These are phyloP conservation scores for Mormyrus lacerda DNA, from an alignment of 2,113 vertebrate species.

Conservation along the genomic window DNA sequence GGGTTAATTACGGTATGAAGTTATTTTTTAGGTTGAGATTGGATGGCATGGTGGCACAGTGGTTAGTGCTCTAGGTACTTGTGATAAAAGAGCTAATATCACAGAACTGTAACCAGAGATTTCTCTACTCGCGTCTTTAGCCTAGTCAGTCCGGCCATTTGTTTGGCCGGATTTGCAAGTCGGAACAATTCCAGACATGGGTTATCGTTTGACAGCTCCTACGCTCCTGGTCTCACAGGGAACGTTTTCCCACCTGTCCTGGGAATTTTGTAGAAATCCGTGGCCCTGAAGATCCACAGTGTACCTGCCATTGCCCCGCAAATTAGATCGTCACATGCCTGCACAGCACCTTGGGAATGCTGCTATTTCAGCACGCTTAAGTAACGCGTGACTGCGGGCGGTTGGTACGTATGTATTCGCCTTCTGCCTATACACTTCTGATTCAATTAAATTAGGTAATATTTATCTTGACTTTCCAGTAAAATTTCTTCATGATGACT, in stretches of 20 bases:
- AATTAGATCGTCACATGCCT: neutral
- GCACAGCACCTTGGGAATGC: neutral
- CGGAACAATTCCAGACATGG: slow-evolving; percentile 21
- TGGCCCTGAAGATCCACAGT: neutral
- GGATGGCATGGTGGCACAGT: no score
- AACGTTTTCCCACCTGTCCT: neutral
- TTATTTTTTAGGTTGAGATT: neutral
- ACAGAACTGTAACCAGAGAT: neutral
- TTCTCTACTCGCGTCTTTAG: slow-evolving; percentile 29
- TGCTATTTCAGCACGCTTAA: neutral
- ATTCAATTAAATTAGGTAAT: neutral
- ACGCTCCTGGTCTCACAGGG: slow-evolving; percentile 11
- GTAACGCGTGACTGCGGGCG: neutral
- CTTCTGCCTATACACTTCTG: neutral
- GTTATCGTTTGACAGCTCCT: slow-evolving; percentile 24
- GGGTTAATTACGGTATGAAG: neutral
- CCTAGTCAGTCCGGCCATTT: slow-evolving; percentile 41
- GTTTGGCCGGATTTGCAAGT: neutral
- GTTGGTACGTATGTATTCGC: neutral
- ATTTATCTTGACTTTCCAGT: neutral
- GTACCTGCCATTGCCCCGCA: neutral
- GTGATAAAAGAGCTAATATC: neutral
- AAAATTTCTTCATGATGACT: neutral
- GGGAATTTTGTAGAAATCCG: neutral
- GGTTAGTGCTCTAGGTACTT: neutral